Evolutionary conservation across 2,113 vertebrate genomes (phyloP), one percentile per base, ranked within the genome.

Genomic region (Peucedramus taeniatus): DNA sequence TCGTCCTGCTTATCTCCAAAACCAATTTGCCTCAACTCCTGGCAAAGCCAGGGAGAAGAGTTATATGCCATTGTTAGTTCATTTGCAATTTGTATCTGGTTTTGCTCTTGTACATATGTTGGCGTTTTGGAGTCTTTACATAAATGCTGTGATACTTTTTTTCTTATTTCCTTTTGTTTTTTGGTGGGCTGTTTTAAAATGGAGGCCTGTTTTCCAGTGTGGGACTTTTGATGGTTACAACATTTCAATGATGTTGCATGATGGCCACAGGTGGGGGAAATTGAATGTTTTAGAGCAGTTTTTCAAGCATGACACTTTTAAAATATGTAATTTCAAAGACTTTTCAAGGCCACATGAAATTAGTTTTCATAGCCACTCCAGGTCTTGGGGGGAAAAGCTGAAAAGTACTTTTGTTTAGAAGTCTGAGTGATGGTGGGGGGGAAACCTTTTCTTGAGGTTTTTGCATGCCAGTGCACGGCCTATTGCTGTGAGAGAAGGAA

Each of bases 331-430:
- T 96, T 97, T 97, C 94, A 94, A 96, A 94, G 97, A 95, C 94
- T 96, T 97, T 96, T 97, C 90, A 83, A 96, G 97, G 96, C 97
- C 97, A 97, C 96, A 37, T 93, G 96, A 95, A 97, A 93, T 96
- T 92, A 94, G 93, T 97, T 95, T 97, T 97, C 96, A 92, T 95
- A 97, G 97, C 98, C 97, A 95, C 98, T 98, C 97, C 97, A 97
- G 97, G 97, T 97, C 95, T 96, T 97, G 93, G 97, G 97, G 95
- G 97, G 83, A 94, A 97, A 96, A 95, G 96, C 97, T 96, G 97
- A 97, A 97, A 98, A 97, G 94, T 97, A 97, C 96, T 98, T 97
- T 98, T 97, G 98, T 98, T 95, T 98, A 98, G 98, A 97, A 98
- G 98, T 98, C 97, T 97, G 98, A 98, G 97, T 98, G 97, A 97